Evolutionary conservation across 1,140 invertebrate species (phyloP), one percentile per base, ranked within the genome.

Genomic region (Bemisia tabaci): DNA sequence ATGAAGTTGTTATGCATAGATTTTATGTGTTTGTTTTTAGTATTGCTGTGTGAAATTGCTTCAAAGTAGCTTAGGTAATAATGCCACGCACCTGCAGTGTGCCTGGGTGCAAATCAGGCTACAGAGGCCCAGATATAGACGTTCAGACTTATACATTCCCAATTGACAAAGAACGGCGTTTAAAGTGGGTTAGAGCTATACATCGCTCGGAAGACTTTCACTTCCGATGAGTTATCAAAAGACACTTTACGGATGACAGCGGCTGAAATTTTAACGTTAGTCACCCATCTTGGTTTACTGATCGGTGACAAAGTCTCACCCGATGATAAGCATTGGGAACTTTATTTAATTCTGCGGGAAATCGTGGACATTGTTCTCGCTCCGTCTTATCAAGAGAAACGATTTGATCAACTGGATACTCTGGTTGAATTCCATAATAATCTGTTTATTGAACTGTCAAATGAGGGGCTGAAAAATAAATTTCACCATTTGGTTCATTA

Each of bases 201-300:
- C n/a, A n/a, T n/a, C n/a, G n/a, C n/a, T n/a, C n/a, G n/a, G n/a
- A n/a, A n/a, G n/a, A n/a, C n/a, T n/a, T n/a, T 26, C 27, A 59
- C 26, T 23, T 2, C 22, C 65, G 33, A 48, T 48, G 33, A 48
- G 33, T 48, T 48, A 17, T 48, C 33, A 48, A 48, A 22, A 5
- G 33, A 24, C 27, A 67, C 25, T 60, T 24, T 23, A 33, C 24
- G 17, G 64, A 71, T 71, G 62, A 67, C 65, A 17, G 65, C 68
- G 12, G 63, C 70, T 24, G 70, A 70, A 64, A 71, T 69, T 68
- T 60, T 66, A 33, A 27, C 48, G 61, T 69, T 70, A 64, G 27
- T 62, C 12, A 65, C 60, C 58, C 62, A 68, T 62, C 67, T 71
- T 22, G 69, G 69, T 62, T 66, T 72, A 22, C 69, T 71, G 39